phyloP scores from a whole-genome alignment of 2,113 vertebrate species.

The Stegastes partitus region DNA sequence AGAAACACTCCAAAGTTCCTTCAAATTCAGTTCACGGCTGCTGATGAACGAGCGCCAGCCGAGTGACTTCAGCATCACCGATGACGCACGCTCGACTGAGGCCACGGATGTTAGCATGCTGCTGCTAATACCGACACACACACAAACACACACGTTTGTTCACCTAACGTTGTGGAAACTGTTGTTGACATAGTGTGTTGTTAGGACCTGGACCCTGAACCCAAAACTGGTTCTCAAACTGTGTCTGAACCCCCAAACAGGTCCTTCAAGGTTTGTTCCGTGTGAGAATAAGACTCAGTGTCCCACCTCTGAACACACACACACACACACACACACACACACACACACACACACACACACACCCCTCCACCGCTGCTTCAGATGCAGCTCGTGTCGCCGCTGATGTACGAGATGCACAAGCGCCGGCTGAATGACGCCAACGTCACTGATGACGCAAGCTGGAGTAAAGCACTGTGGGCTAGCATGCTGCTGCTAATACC shows the following conservation, averaged over 20 bases:
- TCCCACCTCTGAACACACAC: no score
- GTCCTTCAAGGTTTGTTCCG: no score
- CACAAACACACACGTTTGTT: no score
- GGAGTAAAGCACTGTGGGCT: background rate
- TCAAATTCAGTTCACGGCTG: background rate
- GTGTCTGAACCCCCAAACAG: no score
- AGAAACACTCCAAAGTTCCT: background rate
- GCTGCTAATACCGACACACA: no score
- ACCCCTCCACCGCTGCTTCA: background rate
- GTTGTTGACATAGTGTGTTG: no score
- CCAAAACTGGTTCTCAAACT: no score
- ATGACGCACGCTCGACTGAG: background rate
- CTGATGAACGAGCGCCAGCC: background rate
- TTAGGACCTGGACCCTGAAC: no score
- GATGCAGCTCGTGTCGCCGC: background rate
- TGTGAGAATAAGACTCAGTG: no score
- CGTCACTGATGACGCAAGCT: background rate
- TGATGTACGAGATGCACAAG: background rate
- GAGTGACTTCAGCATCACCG: background rate
- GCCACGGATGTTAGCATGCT: background rate
- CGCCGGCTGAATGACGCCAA: background rate
- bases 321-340: background rate
- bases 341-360: background rate
- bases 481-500: background rate
- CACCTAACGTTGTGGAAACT: no score